These are phyloP conservation scores for Paramuricea clavata DNA, from an alignment of 92 coral and sea anemone species.

Conservation along the genomic window DNA sequence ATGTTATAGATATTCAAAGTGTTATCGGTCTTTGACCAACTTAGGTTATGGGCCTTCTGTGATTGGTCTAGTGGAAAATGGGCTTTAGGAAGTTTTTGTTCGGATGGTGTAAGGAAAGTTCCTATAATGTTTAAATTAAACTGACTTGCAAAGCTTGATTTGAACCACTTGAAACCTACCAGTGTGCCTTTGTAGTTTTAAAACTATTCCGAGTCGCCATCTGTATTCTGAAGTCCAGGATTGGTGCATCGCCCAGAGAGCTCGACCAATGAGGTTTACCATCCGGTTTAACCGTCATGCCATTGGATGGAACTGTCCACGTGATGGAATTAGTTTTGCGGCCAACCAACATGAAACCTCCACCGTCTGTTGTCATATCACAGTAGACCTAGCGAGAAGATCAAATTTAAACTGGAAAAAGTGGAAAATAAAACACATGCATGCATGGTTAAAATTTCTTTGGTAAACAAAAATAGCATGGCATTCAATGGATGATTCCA, in stretches of 20 bases:
- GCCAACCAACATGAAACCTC: neutral
- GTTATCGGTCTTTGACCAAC: too few species aligned
- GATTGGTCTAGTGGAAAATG: too few species aligned
- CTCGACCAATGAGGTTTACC: slow-evolving; percentile 16
- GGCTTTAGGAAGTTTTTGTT: too few species aligned
- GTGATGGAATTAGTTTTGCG: neutral
- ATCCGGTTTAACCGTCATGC: neutral
- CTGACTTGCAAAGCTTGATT: neutral
- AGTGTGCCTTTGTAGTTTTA: neutral
- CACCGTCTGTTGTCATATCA: slow-evolving; percentile 1
- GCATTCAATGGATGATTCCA: too few species aligned
- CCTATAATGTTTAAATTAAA: too few species aligned
- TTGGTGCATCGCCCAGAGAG: slow-evolving; percentile 9
- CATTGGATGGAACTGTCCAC: slow-evolving; percentile 1
- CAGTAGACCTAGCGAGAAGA: neutral
- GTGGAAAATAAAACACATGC: too few species aligned
- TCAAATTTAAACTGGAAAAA: too few species aligned
- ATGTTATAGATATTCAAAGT: too few species aligned
- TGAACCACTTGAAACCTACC: neutral
- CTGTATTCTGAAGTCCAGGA: neutral
- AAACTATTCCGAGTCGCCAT: neutral
- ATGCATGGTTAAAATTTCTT: too few species aligned
- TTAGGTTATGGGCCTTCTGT: too few species aligned
- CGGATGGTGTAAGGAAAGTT: too few species aligned
- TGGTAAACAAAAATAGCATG: too few species aligned